Base-by-base conservation (phyloP, 2,888 invertebrate species). In the Zeuzera pyrina region DNA sequence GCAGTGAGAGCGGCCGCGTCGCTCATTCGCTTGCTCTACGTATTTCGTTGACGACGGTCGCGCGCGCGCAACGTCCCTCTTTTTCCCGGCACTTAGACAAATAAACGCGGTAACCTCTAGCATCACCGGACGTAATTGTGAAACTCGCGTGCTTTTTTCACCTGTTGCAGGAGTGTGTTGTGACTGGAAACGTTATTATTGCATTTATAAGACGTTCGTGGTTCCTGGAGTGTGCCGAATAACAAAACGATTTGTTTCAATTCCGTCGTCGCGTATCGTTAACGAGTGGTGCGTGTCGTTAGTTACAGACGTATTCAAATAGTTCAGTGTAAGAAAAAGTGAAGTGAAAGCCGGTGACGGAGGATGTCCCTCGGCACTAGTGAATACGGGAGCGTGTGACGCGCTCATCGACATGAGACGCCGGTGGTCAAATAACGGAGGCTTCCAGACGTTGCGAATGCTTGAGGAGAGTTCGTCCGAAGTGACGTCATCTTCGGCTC, bases 381-480 rank as follows among this genome's bases (percentile, higher is more conserved):
- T 60, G 67, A 62, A 62, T 57, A 47, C 49, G 53, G 65, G 74
- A 63, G 73, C 71, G 76, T 71, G 51, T 76, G 76, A 81, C 64
- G 59, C 74, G 68, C 69, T 70, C 68, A 62, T 66, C 67, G 79
- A 85, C 79, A 91, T 91, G 91, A 90, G 89, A 86, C 89, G 91
- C 70, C 88, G 90, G 81, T 91, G 91, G 90, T 89, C 89, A 45
- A 89, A 90, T 78, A 88, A 89, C 78, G 88, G 89, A 71, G 88
- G 89, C 64, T 88, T 89, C 69, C 84, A 79, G 58, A 77, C 88
- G 66, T 69, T 86, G 72, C 84, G 87, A 50, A 87, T 88, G 73
- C 86, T 89, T 52, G 88, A 90, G 59, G 90, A 90, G 77, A 89
- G 89, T 65, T 89, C 89, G 45, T 88, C 90, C 41, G 90, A 91